A percentile compares a stretch with the other conserved stretches of the same genome.
Evolutionary conservation across 2,113 vertebrate species (phyloP).

Genomic region (Oreochromis spilurus): DNA sequence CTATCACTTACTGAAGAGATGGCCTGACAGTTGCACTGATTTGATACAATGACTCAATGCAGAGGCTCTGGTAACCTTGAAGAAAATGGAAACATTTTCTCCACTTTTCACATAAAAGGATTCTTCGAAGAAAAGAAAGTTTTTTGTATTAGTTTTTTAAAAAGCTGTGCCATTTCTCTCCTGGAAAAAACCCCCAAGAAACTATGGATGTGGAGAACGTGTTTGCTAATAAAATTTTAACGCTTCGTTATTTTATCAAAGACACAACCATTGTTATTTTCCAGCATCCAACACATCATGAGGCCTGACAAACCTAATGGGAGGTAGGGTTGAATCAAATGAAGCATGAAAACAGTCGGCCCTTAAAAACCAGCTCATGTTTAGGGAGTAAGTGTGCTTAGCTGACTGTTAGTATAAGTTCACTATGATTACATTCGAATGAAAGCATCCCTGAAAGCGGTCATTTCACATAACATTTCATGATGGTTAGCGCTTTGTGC

Average conservation of each 20-base stretch:
- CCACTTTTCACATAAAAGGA: neutral
- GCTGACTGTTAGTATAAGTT: constrained; percentile 11
- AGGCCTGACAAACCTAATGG: constrained; percentile 18
- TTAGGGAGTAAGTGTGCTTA: constrained; percentile 7
- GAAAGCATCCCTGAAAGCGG: neutral
- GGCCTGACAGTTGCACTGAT: neutral
- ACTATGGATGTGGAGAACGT: neutral
- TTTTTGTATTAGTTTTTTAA: neutral
- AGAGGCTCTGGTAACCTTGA: neutral
- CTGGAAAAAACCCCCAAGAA: neutral
- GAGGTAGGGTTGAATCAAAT: constrained; percentile 4
- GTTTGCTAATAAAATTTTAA: neutral
- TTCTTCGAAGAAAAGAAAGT: neutral
- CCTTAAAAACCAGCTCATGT: constrained; percentile 29
- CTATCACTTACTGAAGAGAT: neutral
- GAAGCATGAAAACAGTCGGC: constrained; percentile 24
- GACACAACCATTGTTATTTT: neutral
- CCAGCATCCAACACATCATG: constrained; percentile 1
- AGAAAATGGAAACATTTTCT: neutral
- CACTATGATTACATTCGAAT: neutral
- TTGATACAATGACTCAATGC: neutral
- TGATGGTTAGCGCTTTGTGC: neutral
- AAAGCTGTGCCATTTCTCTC: neutral
- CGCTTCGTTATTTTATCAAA: constrained; percentile 19
- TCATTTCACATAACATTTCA: neutral